Conservation (phyloP, 2,888 invertebrate genomes). For the Eilema caniola region DNA sequence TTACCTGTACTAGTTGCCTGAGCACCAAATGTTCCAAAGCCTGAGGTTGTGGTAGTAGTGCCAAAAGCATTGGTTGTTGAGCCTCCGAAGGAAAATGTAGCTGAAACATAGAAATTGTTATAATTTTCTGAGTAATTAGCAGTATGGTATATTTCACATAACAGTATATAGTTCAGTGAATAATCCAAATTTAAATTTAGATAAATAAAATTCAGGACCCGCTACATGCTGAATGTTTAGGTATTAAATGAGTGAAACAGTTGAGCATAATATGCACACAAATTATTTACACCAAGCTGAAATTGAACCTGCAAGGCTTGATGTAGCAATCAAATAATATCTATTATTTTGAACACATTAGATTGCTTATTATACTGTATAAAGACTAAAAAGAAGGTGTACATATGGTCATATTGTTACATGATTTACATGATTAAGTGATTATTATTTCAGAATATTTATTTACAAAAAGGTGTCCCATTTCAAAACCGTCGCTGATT, state of each 20-base stretch:
- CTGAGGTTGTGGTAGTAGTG: slow-evolving; percentile 74
- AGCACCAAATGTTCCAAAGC: slow-evolving; percentile 70
- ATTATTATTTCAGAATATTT: too few relatives aligned
- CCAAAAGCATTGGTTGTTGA: slow-evolving; percentile 84
- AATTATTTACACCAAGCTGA: too few relatives aligned
- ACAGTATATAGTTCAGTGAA: too few relatives aligned
- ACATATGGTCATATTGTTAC: background rate
- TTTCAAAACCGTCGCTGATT: background rate
- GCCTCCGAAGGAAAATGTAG: slow-evolving; percentile 83
- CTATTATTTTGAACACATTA: too few relatives aligned
- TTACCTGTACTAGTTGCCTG: slow-evolving; percentile 71
- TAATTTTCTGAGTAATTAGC: background rate
- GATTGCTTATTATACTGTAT: background rate
- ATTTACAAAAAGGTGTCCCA: background rate
- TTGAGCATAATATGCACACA: too few relatives aligned
- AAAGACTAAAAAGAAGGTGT: background rate
- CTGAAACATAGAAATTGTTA: slow-evolving; percentile 59
- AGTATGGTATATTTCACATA: background rate
- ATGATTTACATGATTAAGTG: background rate
- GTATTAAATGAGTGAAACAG: too few relatives aligned
- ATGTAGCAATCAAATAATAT: too few relatives aligned
- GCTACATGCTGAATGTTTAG: too few relatives aligned
- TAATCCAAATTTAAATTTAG: too few relatives aligned
- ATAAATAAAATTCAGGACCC: too few relatives aligned
- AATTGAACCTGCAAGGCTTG: too few relatives aligned